A percentile compares a stretch with the other conserved stretches of the same genome.
phyloP scores from a whole-genome alignment of 2,113 vertebrate genomes.

The Poeciliopsis occidentalis region DNA sequence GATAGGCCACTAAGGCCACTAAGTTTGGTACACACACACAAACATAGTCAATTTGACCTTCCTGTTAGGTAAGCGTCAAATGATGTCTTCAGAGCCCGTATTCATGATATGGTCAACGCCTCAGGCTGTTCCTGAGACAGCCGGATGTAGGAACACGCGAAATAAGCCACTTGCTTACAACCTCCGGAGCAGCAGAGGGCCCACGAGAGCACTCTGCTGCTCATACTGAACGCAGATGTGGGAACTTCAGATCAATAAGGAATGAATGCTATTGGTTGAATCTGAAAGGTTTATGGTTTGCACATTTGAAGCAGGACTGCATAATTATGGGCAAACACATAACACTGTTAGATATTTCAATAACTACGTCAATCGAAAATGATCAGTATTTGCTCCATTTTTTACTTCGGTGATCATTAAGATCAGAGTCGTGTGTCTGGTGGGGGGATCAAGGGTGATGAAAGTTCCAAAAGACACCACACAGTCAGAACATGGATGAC shows the following conservation, averaged over 20 bases:
- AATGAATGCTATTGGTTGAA: not conserved
- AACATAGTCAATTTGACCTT: not conserved
- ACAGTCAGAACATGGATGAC: not conserved
- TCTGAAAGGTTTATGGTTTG: not conserved
- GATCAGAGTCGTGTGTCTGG: not conserved
- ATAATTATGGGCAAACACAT: too few species aligned
- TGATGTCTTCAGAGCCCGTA: not conserved
- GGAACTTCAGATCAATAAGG: not conserved
- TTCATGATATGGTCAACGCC: not conserved
- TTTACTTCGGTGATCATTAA: not conserved
- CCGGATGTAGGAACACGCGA: not conserved
- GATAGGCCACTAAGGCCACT: conserved; percentile 16
- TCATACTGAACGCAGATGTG: not conserved
- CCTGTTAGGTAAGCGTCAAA: not conserved
- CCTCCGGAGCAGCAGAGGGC: not conserved
- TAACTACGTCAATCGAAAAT: not conserved
- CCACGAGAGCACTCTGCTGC: too few species aligned
- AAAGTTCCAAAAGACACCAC: too few species aligned
- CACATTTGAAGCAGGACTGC: too few species aligned
- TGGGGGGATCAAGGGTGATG: too few species aligned
- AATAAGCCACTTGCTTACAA: not conserved
- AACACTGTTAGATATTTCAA: not conserved
- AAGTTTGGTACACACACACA: not conserved
- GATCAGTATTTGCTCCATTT: not conserved
- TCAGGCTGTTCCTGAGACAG: not conserved